Conservation (phyloP, 2,113 vertebrate species). For the Pionites leucogaster region DNA sequence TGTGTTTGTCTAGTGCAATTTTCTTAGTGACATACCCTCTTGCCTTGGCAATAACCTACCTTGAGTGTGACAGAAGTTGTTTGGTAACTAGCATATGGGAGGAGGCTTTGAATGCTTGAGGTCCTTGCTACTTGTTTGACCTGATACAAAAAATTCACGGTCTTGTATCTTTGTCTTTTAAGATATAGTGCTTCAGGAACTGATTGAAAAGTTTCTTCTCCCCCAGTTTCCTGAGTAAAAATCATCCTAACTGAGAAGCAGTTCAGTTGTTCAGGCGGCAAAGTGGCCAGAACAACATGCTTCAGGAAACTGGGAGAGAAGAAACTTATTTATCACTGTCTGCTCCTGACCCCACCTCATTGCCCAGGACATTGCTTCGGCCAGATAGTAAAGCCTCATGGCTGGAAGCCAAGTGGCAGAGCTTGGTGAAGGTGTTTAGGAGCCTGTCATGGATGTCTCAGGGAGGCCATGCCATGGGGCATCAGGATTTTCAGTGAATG, state of each 20-base stretch:
- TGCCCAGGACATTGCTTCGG: background rate
- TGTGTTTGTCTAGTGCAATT: background rate
- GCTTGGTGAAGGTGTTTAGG: background rate
- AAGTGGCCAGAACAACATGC: background rate
- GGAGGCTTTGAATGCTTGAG: background rate
- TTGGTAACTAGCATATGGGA: background rate
- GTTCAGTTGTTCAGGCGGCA: background rate
- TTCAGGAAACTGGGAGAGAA: background rate
- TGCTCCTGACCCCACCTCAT: background rate
- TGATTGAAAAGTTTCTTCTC: background rate
- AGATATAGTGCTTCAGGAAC: background rate
- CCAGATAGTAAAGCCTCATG: background rate
- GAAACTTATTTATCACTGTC: background rate
- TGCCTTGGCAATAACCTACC: background rate
- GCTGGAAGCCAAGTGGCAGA: background rate
- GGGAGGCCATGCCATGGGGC: fast-evolving
- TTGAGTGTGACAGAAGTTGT: background rate
- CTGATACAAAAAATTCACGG: background rate
- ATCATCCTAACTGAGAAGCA: background rate
- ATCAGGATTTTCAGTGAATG: background rate
- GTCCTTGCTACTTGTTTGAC: background rate
- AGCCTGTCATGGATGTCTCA: background rate
- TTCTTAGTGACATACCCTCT: background rate
- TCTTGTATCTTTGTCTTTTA: background rate
- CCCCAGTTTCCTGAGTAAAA: background rate